Base-by-base conservation (phyloP, 2,113 vertebrate genomes). In the Furnarius figulus region DNA sequence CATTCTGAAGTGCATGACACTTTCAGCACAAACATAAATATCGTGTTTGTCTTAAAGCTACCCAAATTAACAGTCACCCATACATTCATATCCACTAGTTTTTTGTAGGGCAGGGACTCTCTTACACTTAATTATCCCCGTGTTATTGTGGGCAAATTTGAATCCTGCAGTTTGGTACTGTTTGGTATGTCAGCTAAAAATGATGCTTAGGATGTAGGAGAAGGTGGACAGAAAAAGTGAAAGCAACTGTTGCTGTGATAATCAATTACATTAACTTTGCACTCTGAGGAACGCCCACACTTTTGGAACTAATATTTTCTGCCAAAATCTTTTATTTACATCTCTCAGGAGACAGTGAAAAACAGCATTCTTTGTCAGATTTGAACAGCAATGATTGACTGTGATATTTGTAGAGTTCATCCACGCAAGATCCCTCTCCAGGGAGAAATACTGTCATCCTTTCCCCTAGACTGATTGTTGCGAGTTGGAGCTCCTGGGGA, bases 401-500 rank as follows among this genome's bases (percentile, higher is more conserved):
- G 76, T 63, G 91, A 79, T 91, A 91, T 92, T 90, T 87, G 68
- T 65, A 92, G 58, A 62, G 67, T 77, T 89, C 74, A 89, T 91
- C 73, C n/a, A 52, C 42, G 52, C 28, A 61, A 81, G 66, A 85
- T 53, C 59, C 8, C 13, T 87, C 94, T 91, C 93, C 23, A 42
- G 91, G 81, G 80, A 95, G 31, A 39, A 72, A 89, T 89, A 40
- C 39, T 67, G 28, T 56, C 46, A 89, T 90, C 61, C 24, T 86
- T 95, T 90, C 22, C 73, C 53, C 72, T 65, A 78, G 85, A 81
- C 50, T 93, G 85, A 84, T 67, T 94, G 74, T 90, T 91, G 18
- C 55, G 91, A 94, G 59, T 74, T 73, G 75, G 35, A 93, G 24
- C 55, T 90, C 42, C 75, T 80, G 52, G 55, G 82, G 67, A 83